Base-by-base conservation (phyloP, 2,888 invertebrate genomes). In the Masnerella sp. region DNA sequence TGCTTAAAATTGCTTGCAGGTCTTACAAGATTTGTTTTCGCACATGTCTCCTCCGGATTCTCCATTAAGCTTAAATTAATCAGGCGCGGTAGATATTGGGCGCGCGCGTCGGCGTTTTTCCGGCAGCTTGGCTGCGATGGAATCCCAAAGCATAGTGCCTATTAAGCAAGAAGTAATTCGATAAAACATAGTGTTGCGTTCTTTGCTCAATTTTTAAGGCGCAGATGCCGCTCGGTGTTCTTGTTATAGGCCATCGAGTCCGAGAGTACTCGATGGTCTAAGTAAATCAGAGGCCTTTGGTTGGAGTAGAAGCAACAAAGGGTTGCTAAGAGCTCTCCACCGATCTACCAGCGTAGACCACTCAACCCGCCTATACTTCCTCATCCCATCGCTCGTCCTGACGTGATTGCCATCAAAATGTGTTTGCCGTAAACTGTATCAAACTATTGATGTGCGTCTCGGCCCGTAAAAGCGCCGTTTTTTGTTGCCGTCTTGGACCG, bases 341-440 rank as follows among this genome's bases (percentile, higher is more conserved):
- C 80, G 80, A 78, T 78, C 81, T 76, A 73, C 79, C 69, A 74
- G 61, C 49, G 65, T 79, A 77, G 77, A 79, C 78, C 78, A 77
- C 78, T 77, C 77, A 77, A 78, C 78, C 78, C 79, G 64, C 77
- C 79, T 78, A 76, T 76, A 79, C 80, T 82, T 80, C 80, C 79
- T 81, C 78, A 76, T 77, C 77, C 79, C 78, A 69, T 72, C 64
- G 79, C 77, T 80, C 80, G 80, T 80, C 78, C 51, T 84, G 83
- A 84, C 84, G 83, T 84, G 85, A 86, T 86, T 86, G 85, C 85
- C 80, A 83, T 83, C 84, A 83, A 86, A 86, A 86, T 85, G 86
- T 85, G 84, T 85, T 86, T 86, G 85, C 84, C 84, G 85, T 85
- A 85, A 85, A 86, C 85, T 83, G 84, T 84, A 85, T 86, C 85